Evolutionary conservation across 2,888 invertebrate genomes (phyloP), one percentile per base, ranked within the genome.

Genomic region (Pristionchus japonicus): DNA sequence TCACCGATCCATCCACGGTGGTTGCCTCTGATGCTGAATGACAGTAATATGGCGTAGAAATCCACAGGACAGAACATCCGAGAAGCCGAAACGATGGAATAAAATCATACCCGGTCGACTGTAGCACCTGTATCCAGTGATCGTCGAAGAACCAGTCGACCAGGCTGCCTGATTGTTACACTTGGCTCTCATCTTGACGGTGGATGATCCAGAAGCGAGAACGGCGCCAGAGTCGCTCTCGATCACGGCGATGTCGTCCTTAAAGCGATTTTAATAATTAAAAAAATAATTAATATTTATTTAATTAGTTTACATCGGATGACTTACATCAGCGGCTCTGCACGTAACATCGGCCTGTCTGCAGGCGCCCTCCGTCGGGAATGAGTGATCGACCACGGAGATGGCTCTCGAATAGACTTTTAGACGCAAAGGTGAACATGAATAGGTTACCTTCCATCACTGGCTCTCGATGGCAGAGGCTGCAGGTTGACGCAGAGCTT

Each of bases 281-380:
- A n/a, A n/a, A n/a, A n/a, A n/a, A n/a, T n/a, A n/a, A n/a, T n/a
- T n/a, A n/a, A n/a, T n/a, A n/a, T n/a, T n/a, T n/a, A n/a, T n/a
- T n/a, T n/a, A n/a, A n/a, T 40, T 2, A 43, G 31, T 17, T 17
- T 67, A 27, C 67, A 27, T 34, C 23, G 20, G 1, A 40, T 4
- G 0, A 27, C 87, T 87, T 57, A 87, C 87, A 57, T 87, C 77
- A 57, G 47, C 20, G 0, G 77, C 37, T 61, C 20, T 52, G 61
- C 87, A 87, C 7, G 61, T 80, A 0, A 87, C 61, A 20, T 77
- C 77, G 1, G 61, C 87, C 40, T 52, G 15, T 37, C 87, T 23
- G 27, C 87, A 87, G 1, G 77, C 57, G 9, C 80, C 87, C 31
- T 87, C 87, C 15, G 61, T 80, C 34, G 80, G 87, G 87, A 87